Base-by-base conservation (phyloP, 2,888 invertebrate genomes). In the Xylota sylvarum region DNA sequence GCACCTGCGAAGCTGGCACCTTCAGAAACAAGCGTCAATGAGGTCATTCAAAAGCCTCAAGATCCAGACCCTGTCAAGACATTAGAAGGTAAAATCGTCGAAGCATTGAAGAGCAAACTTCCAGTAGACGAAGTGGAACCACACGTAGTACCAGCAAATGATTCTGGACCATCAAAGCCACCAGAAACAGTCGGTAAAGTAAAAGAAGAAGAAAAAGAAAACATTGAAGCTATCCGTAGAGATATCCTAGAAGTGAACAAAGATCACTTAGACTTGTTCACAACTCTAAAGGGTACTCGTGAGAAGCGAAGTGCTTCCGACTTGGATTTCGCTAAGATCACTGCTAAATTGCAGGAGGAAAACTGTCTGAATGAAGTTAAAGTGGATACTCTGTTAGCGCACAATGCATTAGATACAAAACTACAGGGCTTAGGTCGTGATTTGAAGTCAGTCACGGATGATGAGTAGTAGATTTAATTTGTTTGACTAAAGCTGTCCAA, bases 351-450 rank as follows among this genome's bases (percentile, higher is more conserved):
- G 9, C 52, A 88, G 12, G 65, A 73, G 10, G 88, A 89, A 4
- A 90, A 91, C 86, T 92, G 91, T 81, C 89, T 90, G 1, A 89
- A 88, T 3, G 88, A 90, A 12, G 89, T 90, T 3, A 89, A 91
- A 46, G 77, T 89, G 0, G 84, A 90, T 4, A 78, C 84, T 2
- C 62, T 89, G 5, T 9, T 89, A 10, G 73, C 76, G 0, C 88
- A 80, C 56, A 79, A 85, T 10, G 65, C 73, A 0, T 52, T 90
- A 4, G 89, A 88, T 23, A 67, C 88, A 10, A 90, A 92, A 81
- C 64, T 90, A 9, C 90, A 90, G 81, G 90, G 89, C 12, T 89
- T 91, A 58, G 91, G 92, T 17, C 90, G 92, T 23, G 92, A 92
- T 83, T 89, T 92, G 30, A 92, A 92, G 79, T 91, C 90, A n/a